Percentiles rank a stretch among this genome's conserved stretches.
These are phyloP conservation scores for Callimorpha dominula DNA, from an alignment of 2,888 invertebrate species.

Conservation along the genomic window DNA sequence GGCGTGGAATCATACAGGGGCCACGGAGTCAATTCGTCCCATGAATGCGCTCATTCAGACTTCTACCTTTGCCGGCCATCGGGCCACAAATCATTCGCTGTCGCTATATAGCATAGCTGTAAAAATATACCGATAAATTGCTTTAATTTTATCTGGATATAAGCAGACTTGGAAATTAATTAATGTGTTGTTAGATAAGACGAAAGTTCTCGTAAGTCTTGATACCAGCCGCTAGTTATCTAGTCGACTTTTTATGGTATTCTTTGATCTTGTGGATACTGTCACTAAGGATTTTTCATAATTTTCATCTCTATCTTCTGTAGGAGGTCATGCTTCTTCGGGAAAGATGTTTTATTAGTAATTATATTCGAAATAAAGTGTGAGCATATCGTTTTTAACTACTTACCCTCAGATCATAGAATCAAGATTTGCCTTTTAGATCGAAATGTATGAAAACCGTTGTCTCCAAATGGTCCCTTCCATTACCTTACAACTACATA, in stretches of 20 bases:
- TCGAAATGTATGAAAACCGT: too few relatives aligned
- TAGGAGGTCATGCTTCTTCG: not conserved
- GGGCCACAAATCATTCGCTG: slow-evolving; percentile 11
- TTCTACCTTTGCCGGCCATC: slow-evolving; percentile 9
- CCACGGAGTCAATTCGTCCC: slow-evolving; percentile 31
- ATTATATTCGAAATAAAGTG: too few relatives aligned
- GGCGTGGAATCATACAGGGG: slow-evolving; percentile 34
- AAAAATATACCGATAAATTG: slow-evolving; percentile 14
- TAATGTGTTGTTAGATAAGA: slow-evolving; percentile 9
- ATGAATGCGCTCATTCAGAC: slow-evolving; percentile 35
- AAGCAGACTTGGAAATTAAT: not conserved
- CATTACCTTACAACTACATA: too few relatives aligned
- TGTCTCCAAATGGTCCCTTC: too few relatives aligned
- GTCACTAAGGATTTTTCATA: not conserved
- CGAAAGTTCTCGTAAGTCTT: not conserved
- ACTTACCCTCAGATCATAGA: too few relatives aligned
- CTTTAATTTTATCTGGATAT: slow-evolving; percentile 14
- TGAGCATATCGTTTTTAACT: too few relatives aligned
- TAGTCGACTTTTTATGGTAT: not conserved
- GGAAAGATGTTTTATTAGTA: too few relatives aligned
- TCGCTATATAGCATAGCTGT: slow-evolving; percentile 7
- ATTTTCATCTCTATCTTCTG: not conserved
- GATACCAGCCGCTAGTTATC: not conserved
- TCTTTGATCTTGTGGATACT: not conserved
- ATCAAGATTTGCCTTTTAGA: too few relatives aligned